Percentiles rank a stretch among this genome's conserved stretches.
phyloP scores from a whole-genome alignment of 2,888 invertebrate genomes.

The Tetrapedia diversipes region DNA sequence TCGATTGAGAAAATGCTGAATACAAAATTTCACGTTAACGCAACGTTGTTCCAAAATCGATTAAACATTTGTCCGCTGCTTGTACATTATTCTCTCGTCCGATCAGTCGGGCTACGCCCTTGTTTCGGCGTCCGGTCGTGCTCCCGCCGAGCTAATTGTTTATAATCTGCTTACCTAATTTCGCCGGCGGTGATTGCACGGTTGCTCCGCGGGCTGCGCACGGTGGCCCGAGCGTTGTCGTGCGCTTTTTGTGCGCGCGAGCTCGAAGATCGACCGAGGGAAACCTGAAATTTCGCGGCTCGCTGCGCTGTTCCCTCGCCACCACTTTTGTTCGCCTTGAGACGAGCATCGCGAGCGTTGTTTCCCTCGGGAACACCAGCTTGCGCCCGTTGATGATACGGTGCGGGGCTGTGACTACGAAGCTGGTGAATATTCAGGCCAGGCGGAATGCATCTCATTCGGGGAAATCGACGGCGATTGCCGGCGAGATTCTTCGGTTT shows the following conservation, averaged over 20 bases:
- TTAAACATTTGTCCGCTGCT: no score
- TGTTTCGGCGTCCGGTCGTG: slow-evolving; percentile 36
- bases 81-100: slow-evolving; percentile 47
- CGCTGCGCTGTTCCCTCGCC: neutral
- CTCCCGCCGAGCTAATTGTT: slow-evolving; percentile 50
- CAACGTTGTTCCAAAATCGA: no score
- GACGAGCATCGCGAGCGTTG: neutral
- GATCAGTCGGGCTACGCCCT: slow-evolving; percentile 15
- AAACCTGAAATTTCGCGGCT: slow-evolving; percentile 44
- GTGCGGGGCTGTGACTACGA: slow-evolving; percentile 32
- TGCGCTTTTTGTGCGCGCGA: slow-evolving; percentile 21
- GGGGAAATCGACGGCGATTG: neutral
- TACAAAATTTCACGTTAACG: no score
- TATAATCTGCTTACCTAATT: slow-evolving; percentile 57
- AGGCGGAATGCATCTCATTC: neutral
- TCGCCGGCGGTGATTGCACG: slow-evolving; percentile 39
- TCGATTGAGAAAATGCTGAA: no score
- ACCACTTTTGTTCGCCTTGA: neutral
- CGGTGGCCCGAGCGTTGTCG: slow-evolving; percentile 21
- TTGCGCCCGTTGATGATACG: slow-evolving; percentile 39
- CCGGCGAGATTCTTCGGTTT: neutral
- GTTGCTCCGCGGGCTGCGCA: slow-evolving; percentile 9
- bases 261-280: slow-evolving; percentile 22
- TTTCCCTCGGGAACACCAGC: slow-evolving; percentile 10
- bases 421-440: slow-evolving; percentile 29